phyloP scores from a whole-genome alignment of 2,113 vertebrate genomes.

The Salvelinus fontinalis region DNA sequence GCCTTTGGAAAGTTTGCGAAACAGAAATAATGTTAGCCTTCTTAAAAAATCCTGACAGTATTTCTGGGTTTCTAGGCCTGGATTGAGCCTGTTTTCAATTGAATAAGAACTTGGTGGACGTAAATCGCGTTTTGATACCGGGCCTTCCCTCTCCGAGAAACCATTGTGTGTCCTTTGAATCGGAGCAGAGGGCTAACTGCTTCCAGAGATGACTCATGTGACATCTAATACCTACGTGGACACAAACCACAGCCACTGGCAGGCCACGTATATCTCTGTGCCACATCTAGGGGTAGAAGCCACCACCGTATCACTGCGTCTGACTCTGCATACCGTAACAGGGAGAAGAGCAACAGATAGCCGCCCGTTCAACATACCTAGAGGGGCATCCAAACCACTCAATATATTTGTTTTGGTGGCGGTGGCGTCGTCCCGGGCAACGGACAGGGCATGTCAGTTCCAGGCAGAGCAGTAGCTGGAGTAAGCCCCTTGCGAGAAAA shows the following conservation, averaged over 20 bases:
- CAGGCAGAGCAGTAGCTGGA: constrained; percentile 66
- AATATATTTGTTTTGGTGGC: constrained; percentile 68
- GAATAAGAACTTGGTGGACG: background rate
- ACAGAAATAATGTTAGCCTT: too few relatives aligned
- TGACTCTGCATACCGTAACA: constrained; percentile 46
- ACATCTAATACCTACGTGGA: background rate
- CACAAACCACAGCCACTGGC: constrained; percentile 12
- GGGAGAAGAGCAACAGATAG: constrained; percentile 53
- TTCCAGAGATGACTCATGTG: constrained; percentile 1
- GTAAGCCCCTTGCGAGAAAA: constrained; percentile 52
- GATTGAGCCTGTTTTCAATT: too few relatives aligned
- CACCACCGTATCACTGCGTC: constrained; percentile 35
- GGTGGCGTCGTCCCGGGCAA: constrained; percentile 38
- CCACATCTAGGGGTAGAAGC: constrained; percentile 33
- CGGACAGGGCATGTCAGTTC: constrained; percentile 63
- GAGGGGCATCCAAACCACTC: constrained; percentile 62
- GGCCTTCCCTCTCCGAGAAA: background rate
- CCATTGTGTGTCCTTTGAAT: background rate
- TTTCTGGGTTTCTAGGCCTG: too few relatives aligned
- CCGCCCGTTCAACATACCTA: constrained; percentile 55
- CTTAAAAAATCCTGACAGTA: too few relatives aligned
- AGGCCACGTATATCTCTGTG: constrained; percentile 17
- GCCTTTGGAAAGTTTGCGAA: background rate
- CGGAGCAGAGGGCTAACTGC: background rate
- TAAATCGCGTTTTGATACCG: background rate